Base-by-base conservation (phyloP, 2,888 invertebrate genomes). In the Hetaerina titia region DNA sequence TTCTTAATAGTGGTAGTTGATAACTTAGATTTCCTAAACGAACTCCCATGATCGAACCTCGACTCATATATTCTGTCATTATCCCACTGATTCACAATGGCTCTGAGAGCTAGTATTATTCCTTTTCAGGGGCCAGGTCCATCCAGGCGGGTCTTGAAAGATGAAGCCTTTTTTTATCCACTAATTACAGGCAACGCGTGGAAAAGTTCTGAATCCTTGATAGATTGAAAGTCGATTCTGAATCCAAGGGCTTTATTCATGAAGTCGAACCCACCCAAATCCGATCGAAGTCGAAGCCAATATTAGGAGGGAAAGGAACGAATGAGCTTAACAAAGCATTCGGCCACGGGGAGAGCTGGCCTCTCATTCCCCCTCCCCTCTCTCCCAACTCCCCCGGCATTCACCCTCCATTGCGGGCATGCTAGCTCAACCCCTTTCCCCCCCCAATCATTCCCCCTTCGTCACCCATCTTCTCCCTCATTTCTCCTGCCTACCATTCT, bases 151-250 rank as follows among this genome's bases (percentile, higher is more conserved):
- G n/a, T 69, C 69, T 19, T 45, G n/a, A 69, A 69, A n/a, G 22
- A 69, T 69, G 69, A 69, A n/a, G 69, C 22, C 69, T n/a, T 69
- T 69, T 69, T 22, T 69, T 22, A 22, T n/a, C 22, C 69, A 69
- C 69, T 69, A n/a, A 69, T 69, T 69, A n/a, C 69, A 69, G 69
- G 69, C 69, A 69, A 69, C 69, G 69, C n/a, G 69, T 45, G n/a
- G n/a, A n/a, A 69, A 69, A 69, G 69, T 69, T 22, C 69, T 69
- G 69, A 69, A 69, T 69, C 69, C 69, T 69, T 69, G 69, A 69
- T 69, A 69, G 69, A 69, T 69, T 69, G 69, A n/a, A 22, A 69
- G 69, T 69, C n/a, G 69, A 60, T 60, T 60, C 60, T 60, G 60
- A 69, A 22, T 69, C 69, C 69, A 5, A 69, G 69, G 19, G 69